These are phyloP conservation scores for Gambusia affinis DNA, from an alignment of 2,113 vertebrate genomes.

Conservation along the genomic window DNA sequence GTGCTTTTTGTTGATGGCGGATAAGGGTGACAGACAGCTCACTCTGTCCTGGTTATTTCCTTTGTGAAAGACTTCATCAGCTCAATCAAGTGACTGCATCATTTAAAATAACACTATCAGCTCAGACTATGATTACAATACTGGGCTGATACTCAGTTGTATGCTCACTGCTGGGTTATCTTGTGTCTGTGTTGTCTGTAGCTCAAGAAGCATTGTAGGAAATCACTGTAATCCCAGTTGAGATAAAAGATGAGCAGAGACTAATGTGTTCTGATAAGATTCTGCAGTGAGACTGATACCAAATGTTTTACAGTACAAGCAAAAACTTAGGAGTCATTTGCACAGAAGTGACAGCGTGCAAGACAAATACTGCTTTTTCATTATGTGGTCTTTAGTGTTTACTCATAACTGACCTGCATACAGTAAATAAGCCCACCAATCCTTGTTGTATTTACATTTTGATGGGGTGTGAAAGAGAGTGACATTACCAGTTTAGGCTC, in stretches of 20 bases:
- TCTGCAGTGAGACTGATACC: conserved; percentile 10
- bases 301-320: conserved; percentile 8
- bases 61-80: conserved; percentile 36
- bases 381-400: not conserved
- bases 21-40: conserved; percentile 61
- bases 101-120: conserved; percentile 53
- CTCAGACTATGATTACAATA: conserved; percentile 29
- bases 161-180: conserved; percentile 13
- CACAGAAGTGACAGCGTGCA: not conserved
- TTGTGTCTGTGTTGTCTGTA: conserved; percentile 30
- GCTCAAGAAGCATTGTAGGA: conserved; percentile 23
- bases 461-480: conserved; percentile 14
- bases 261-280: conserved; percentile 20
- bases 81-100: conserved; percentile 56
- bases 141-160: conserved; percentile 8
- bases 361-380: not conserved
- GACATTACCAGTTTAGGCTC: conserved; percentile 33
- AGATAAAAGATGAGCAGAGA: conserved; percentile 27
- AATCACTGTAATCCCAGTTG: conserved; percentile 11
- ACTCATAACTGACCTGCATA: not conserved
- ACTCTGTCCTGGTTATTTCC: conserved; percentile 50
- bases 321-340: not conserved
- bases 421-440: not conserved
- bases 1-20: conserved; percentile 58
- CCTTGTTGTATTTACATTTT: conserved; percentile 16